Conservation (phyloP, 2,113 vertebrate genomes). For the Pelvicachromis taeniatus region DNA sequence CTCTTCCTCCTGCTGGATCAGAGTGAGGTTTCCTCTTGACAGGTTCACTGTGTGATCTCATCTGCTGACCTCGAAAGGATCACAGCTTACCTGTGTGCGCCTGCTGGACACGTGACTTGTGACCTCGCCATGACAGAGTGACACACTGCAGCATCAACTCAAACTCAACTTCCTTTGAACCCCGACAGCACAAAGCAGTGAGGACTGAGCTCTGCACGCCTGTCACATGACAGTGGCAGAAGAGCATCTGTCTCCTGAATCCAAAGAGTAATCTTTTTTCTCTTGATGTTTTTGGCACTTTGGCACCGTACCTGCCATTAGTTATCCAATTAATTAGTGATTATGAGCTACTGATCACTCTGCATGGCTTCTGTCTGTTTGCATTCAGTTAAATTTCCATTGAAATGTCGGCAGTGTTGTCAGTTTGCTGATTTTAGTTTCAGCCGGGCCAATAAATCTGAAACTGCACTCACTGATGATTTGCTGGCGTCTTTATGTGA, state of each 20-base stretch:
- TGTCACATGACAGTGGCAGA: background rate
- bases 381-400: background rate
- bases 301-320: background rate
- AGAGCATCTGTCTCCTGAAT: background rate
- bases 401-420: background rate
- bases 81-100: background rate
- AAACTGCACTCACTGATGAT: background rate
- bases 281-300: background rate
- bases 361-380: background rate
- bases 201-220: no score
- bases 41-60: background rate
- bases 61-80: background rate
- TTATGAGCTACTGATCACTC: background rate
- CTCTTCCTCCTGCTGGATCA: background rate
- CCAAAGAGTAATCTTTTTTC: background rate
- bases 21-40: background rate
- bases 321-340: background rate
- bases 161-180: no score
- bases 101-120: background rate
- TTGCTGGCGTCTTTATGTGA: background rate
- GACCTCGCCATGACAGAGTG: background rate
- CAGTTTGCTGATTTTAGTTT: background rate
- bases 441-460: background rate
- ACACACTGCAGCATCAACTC: no score
- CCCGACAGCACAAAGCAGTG: background rate